Evolutionary conservation across 1,140 invertebrate species (phyloP).

Genomic region (Spodoptera litura): DNA sequence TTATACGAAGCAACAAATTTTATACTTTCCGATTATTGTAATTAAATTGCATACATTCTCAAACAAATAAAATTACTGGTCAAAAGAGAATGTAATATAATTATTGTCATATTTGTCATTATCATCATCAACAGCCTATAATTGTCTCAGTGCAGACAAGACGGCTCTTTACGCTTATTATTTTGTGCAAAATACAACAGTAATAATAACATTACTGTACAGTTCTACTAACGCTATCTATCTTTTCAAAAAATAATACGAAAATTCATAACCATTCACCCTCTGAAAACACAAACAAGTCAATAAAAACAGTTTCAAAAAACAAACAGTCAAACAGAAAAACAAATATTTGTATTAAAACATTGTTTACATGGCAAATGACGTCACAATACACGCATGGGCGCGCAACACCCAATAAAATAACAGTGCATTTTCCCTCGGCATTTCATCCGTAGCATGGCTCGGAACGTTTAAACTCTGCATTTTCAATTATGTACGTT

Average conservation of each 20-base stretch:
- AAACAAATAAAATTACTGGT: no score
- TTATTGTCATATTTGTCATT: no score
- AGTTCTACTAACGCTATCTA: not conserved
- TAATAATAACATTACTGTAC: no score
- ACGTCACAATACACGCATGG: not conserved
- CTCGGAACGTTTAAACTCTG: conserved; percentile 4
- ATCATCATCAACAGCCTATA: not conserved
- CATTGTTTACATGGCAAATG: not conserved
- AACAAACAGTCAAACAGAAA: not conserved
- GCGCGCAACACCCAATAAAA: conserved; percentile 6
- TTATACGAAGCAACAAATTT: no score
- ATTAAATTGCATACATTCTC: not conserved
- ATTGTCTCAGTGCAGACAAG: no score
- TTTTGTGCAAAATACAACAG: not conserved
- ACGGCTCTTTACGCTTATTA: no score
- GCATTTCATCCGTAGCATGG: not conserved
- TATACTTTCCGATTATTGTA: no score
- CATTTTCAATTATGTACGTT: conserved; percentile 20
- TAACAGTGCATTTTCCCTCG: not conserved
- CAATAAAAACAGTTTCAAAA: not conserved
- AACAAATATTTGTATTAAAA: not conserved
- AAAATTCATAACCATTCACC: not conserved
- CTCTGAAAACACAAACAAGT: not conserved
- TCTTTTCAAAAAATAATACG: not conserved
- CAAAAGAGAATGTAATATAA: no score